Evolutionary conservation across 1,140 invertebrate genomes (phyloP).

Genomic region (Drosophila athabasca): DNA sequence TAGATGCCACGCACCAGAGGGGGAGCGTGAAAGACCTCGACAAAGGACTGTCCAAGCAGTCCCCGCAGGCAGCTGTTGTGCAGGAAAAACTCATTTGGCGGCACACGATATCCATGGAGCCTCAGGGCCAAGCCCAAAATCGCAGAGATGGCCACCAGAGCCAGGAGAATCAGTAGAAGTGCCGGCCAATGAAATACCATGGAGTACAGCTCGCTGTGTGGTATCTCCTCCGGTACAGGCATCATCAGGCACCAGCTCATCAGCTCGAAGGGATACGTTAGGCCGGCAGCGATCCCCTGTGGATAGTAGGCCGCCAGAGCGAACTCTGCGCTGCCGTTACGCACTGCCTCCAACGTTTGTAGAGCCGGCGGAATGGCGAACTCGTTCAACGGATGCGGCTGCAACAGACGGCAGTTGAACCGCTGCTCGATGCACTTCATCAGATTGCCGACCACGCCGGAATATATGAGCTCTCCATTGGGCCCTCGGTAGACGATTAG

Average conservation of each 20-base stretch:
- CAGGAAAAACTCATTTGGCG: conserved; percentile 34
- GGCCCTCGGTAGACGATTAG: conserved; percentile 50
- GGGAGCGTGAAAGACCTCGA: conserved; percentile 35
- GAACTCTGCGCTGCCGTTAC: conserved; percentile 56
- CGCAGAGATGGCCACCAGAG: conserved; percentile 43
- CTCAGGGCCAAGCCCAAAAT: conserved; percentile 25
- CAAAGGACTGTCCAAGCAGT: conserved; percentile 59
- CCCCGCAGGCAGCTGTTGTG: conserved; percentile 68
- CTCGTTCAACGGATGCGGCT: conserved; percentile 36
- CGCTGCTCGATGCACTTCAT: conserved; percentile 46
- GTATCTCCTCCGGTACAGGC: conserved; percentile 54
- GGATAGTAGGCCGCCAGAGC: conserved; percentile 43
- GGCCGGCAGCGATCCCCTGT: conserved; percentile 17
- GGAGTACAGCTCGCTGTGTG: conserved; percentile 51
- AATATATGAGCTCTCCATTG: conserved; percentile 32
- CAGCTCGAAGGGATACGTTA: conserved; percentile 61
- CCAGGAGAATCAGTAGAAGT: conserved; percentile 27
- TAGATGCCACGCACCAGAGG: conserved; percentile 54
- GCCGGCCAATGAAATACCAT: conserved; percentile 47
- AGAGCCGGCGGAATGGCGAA: conserved; percentile 12
- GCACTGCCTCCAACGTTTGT: conserved; percentile 44
- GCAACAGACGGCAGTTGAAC: conserved; percentile 48
- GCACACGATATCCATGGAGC: conserved; percentile 42
- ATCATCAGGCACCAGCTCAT: conserved; percentile 73
- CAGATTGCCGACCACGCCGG: conserved; percentile 62